Evolutionary conservation across 2,888 invertebrate species (phyloP).

Genomic region (Dicycla oo): DNA sequence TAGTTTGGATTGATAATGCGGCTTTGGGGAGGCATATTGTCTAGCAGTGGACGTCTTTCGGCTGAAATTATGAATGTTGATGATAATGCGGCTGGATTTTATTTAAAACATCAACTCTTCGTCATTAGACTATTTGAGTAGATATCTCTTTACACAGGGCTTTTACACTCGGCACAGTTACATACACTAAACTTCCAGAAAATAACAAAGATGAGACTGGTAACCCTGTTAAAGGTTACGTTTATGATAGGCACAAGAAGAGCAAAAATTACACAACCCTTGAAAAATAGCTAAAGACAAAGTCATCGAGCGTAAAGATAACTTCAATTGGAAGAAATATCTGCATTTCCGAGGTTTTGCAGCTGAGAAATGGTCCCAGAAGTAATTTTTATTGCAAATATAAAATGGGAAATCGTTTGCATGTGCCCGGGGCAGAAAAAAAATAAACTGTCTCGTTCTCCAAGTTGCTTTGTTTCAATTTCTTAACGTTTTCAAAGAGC

Average conservation of each 20-base stretch:
- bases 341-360: conserved; percentile 23
- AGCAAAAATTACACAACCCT: not conserved
- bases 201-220: not conserved
- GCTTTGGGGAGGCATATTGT: not conserved
- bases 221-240: not conserved
- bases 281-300: conserved; percentile 1
- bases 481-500: conserved; percentile 48
- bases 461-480: conserved; percentile 54
- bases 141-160: not conserved
- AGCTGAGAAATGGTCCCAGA: conserved; percentile 32
- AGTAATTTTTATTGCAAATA: conserved; percentile 55
- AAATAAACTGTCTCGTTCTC: conserved; percentile 19
- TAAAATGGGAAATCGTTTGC: conserved; percentile 42
- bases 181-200: no score
- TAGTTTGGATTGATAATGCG: not conserved
- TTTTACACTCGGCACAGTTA: not conserved
- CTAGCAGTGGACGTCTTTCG: no score
- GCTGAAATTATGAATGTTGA: no score
- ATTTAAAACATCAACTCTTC: not conserved
- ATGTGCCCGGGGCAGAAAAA: conserved; percentile 25
- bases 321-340: conserved; percentile 37
- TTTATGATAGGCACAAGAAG: not conserved
- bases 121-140: not conserved
- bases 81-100: not conserved
- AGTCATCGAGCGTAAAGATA: conserved; percentile 38